Evolutionary conservation across 2,888 invertebrate genomes (phyloP).

Genomic region (Mycalesis mineus): DNA sequence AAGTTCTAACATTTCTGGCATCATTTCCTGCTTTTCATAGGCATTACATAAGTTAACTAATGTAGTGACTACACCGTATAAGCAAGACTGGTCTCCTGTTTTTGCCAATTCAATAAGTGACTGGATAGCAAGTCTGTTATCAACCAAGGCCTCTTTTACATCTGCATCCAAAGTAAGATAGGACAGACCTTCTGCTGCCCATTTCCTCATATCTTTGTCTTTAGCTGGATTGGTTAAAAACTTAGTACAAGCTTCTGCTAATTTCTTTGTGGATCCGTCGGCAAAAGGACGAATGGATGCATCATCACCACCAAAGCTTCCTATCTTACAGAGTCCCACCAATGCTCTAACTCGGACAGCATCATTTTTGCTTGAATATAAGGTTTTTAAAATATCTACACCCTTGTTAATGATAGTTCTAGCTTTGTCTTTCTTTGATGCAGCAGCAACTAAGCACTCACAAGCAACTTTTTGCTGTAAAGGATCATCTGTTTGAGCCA

Average conservation of each 20-base stretch:
- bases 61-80: conserved; percentile 95
- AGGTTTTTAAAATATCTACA: conserved; percentile 92
- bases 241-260: conserved; percentile 95
- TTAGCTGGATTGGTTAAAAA: conserved; percentile 93
- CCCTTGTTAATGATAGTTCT: conserved; percentile 92
- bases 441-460: conserved; percentile 97
- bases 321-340: conserved; percentile 97
- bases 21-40: conserved; percentile 96
- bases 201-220: conserved; percentile 92
- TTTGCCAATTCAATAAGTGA: conserved; percentile 93
- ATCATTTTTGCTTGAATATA: conserved; percentile 94
- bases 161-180: conserved; percentile 98
- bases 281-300: conserved; percentile 96
- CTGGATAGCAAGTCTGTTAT: conserved; percentile 88
- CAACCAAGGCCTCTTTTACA: conserved; percentile 96
- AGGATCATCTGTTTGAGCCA: conserved; percentile 95
- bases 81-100: conserved; percentile 89
- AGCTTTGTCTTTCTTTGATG: conserved; percentile 98
- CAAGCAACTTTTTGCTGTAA: conserved; percentile 96
- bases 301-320: conserved; percentile 96
- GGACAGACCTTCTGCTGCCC: conserved; percentile 98
- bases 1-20: conserved; percentile 97
- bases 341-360: conserved; percentile 92
- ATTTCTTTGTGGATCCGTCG: conserved; percentile 93
- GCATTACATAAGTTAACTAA: conserved; percentile 98